A percentile compares a stretch with the other conserved stretches of the same genome.
phyloP scores from a whole-genome alignment of 2,797 vertebrate genomes.

The Eupleurogrammus muticus region DNA sequence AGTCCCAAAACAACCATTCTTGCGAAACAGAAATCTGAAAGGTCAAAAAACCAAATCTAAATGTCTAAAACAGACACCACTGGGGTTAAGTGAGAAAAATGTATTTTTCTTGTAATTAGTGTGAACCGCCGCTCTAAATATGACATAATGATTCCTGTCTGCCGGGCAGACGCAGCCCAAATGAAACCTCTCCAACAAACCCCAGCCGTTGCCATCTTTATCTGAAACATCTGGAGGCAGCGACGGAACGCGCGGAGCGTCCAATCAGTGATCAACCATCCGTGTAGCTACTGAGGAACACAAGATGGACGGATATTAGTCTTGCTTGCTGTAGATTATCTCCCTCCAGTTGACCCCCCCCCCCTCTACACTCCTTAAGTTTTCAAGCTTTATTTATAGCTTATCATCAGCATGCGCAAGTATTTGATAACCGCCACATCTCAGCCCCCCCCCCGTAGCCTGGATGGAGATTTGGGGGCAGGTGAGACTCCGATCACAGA shows the following conservation, averaged over 20 bases:
- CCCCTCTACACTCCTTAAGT: no score
- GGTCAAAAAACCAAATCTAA: not conserved
- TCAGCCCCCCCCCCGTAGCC: not conserved
- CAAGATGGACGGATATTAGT: not conserved
- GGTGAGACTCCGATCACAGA: conserved; percentile 32
- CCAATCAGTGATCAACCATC: not conserved
- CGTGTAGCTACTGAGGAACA: not conserved
- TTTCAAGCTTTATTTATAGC: not conserved
- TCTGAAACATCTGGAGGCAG: not conserved
- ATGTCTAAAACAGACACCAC: not conserved
- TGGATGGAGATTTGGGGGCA: conserved; percentile 12
- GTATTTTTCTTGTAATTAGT: no score
- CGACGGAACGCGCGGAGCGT: not conserved
- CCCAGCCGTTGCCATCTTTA: not conserved
- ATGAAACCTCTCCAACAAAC: not conserved
- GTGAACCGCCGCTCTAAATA: not conserved
- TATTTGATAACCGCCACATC: not conserved
- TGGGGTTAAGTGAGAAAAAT: not conserved
- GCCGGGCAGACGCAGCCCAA: not conserved
- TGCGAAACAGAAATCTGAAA: not conserved
- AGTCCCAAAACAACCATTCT: no score
- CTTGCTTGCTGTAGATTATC: not conserved
- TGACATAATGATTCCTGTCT: not conserved
- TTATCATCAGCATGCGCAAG: not conserved
- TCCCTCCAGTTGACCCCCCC: not conserved